Conservation (phyloP, 2,888 invertebrate species). For the Cataglyphis livida region DNA sequence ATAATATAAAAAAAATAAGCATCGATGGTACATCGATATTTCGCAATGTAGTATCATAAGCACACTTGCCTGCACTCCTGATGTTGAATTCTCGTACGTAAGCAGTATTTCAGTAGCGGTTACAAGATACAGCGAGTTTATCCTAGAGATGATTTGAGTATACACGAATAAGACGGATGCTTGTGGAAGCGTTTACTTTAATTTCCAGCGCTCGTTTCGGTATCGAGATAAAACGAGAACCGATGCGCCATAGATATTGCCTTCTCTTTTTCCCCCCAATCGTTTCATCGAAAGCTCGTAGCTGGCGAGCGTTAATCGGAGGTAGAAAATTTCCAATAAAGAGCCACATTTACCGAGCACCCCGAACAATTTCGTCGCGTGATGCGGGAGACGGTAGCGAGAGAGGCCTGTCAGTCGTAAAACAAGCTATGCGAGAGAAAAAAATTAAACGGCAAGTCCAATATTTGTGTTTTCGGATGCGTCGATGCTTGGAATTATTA, state of each 20-base stretch:
- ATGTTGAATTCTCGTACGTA: constrained; percentile 14
- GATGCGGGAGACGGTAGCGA: constrained; percentile 40
- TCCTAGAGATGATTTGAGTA: constrained; percentile 38
- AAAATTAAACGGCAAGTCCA: constrained; percentile 16
- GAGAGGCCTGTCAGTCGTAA: constrained; percentile 32
- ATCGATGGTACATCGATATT: not conserved
- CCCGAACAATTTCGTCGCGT: constrained; percentile 42
- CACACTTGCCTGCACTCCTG: not conserved
- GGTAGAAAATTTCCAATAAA: constrained; percentile 50
- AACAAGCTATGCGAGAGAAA: constrained; percentile 25
- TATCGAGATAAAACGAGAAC: constrained; percentile 38
- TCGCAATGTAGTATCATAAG: constrained; percentile 8
- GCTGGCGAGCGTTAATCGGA: constrained; percentile 38
- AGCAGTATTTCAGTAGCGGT: not conserved
- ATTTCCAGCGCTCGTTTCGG: constrained; percentile 43
- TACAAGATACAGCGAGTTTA: not conserved
- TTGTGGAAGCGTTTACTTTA: constrained; percentile 41
- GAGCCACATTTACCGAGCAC: constrained; percentile 46
- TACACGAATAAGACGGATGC: constrained; percentile 15
- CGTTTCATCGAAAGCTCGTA: constrained; percentile 38
- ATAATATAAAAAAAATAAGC: constrained; percentile 12
- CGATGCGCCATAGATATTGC: constrained; percentile 34
- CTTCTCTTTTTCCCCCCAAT: constrained; percentile 4
- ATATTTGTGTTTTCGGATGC: constrained; percentile 41
- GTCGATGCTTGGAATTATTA: constrained; percentile 42